Evolutionary conservation across 2,888 invertebrate genomes (phyloP).

Genomic region (Seira sanloemensis): DNA sequence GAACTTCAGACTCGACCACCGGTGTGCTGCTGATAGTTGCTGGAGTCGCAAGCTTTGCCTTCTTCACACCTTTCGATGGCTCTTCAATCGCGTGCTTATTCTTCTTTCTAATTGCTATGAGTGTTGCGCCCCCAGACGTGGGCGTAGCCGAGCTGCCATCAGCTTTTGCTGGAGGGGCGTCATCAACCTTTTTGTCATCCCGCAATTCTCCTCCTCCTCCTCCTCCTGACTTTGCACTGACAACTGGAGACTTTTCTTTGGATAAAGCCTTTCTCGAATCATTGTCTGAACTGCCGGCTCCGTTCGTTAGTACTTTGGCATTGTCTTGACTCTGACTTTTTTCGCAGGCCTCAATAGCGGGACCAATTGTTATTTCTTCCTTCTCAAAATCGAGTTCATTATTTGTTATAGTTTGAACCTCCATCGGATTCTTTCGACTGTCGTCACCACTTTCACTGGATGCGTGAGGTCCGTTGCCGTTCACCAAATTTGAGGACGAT

Average conservation of each 20-base stretch:
- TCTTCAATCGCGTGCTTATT: slow-evolving; percentile 32
- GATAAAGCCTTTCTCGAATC: background rate
- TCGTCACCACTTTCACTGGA: slow-evolving; percentile 17
- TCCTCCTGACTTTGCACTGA: slow-evolving; percentile 6
- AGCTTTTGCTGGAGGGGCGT: background rate
- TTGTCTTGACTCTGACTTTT: background rate
- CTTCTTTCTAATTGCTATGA: slow-evolving; percentile 50
- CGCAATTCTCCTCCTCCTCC: slow-evolving; percentile 6
- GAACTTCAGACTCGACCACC: background rate
- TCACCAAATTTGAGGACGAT: slow-evolving; percentile 32
- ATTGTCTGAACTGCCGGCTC: background rate
- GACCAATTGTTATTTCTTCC: background rate
- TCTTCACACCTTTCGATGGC: slow-evolving; percentile 22
- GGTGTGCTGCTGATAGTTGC: background rate
- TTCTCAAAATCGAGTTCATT: background rate
- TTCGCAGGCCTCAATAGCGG: background rate
- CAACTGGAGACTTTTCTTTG: background rate
- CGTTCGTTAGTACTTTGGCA: background rate
- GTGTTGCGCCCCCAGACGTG: slow-evolving; percentile 5
- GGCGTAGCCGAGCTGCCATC: background rate
- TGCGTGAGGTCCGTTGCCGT: slow-evolving; percentile 27
- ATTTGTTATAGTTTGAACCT: too few relatives aligned
- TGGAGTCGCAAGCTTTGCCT: slow-evolving; percentile 28
- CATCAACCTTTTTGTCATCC: background rate
- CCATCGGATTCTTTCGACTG: background rate